Percentiles rank a stretch among this genome's conserved stretches.
phyloP scores from a whole-genome alignment of 1,140 invertebrate species.

The Ruditapes philippinarum region DNA sequence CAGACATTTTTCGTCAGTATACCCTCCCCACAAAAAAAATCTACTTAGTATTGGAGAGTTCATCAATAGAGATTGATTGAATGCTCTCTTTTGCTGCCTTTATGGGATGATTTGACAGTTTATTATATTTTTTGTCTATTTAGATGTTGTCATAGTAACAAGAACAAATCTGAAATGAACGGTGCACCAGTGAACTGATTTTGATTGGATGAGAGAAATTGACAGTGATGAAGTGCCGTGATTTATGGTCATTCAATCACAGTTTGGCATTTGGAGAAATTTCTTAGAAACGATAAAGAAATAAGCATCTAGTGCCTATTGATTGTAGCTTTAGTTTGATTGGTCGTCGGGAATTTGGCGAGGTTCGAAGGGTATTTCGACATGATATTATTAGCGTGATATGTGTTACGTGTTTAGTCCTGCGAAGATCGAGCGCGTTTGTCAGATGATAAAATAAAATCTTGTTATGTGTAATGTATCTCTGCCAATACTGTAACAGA shows the following conservation, averaged over 20 bases:
- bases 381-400: conserved; percentile 15
- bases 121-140: conserved; percentile 50
- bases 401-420: conserved; percentile 6
- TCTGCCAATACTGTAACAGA: background rate
- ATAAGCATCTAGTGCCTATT: conserved; percentile 24
- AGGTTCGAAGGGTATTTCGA: conserved; percentile 27
- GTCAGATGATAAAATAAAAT: conserved; percentile 21
- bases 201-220: conserved; percentile 14
- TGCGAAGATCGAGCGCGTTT: background rate
- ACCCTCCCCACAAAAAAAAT: background rate
- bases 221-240: conserved; percentile 8
- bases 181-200: background rate
- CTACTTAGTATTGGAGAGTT: conserved; percentile 35
- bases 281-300: background rate
- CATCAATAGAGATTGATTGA: conserved; percentile 29
- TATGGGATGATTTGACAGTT: conserved; percentile 40
- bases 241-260: conserved; percentile 45
- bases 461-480: conserved; percentile 11
- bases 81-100: background rate
- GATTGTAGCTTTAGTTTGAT: conserved; percentile 31
- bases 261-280: conserved; percentile 16
- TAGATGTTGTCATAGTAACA: conserved; percentile 32
- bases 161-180: conserved; percentile 17
- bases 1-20: conserved; percentile 13
- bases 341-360: background rate